Evolutionary conservation across 2,888 invertebrate genomes (phyloP).

Genomic region (Agrypnus murinus): DNA sequence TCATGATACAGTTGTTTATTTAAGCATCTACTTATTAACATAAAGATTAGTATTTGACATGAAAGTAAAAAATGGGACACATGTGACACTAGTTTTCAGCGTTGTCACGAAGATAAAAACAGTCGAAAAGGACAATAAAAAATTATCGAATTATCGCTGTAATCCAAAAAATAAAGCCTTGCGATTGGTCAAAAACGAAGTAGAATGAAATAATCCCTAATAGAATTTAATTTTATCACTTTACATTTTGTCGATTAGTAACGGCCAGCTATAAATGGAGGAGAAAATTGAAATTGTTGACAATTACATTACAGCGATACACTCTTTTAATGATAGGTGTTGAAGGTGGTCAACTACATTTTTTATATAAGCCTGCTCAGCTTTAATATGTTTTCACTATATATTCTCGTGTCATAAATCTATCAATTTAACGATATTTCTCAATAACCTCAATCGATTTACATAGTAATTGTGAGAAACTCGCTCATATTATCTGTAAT

Average conservation of each 20-base stretch:
- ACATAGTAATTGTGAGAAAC: conserved; percentile 59
- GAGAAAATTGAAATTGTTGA: conserved; percentile 40
- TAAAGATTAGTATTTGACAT: too few relatives aligned
- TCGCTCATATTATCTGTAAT: conserved; percentile 53
- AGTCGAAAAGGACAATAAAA: too few relatives aligned
- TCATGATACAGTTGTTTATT: too few relatives aligned
- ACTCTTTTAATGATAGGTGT: conserved; percentile 47
- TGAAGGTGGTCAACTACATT: conserved; percentile 43
- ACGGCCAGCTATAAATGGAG: conserved; percentile 14
- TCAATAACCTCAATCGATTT: conserved; percentile 59
- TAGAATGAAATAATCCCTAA: too few relatives aligned
- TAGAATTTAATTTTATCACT: conserved; percentile 18
- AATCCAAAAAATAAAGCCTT: too few relatives aligned
- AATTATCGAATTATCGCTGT: too few relatives aligned
- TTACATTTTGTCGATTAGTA: conserved; percentile 23
- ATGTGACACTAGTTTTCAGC: too few relatives aligned
- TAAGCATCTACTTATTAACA: too few relatives aligned
- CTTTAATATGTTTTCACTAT: conserved; percentile 46
- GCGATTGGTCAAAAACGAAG: too few relatives aligned
- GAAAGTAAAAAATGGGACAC: too few relatives aligned
- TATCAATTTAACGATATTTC: conserved; percentile 58
- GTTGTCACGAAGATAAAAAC: too few relatives aligned
- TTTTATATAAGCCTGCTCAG: conserved; percentile 31
- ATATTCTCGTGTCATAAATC: conserved; percentile 54
- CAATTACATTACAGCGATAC: conserved; percentile 39